phyloP scores from a whole-genome alignment of 2,888 invertebrate species.

The Conops quadrifasciatus region DNA sequence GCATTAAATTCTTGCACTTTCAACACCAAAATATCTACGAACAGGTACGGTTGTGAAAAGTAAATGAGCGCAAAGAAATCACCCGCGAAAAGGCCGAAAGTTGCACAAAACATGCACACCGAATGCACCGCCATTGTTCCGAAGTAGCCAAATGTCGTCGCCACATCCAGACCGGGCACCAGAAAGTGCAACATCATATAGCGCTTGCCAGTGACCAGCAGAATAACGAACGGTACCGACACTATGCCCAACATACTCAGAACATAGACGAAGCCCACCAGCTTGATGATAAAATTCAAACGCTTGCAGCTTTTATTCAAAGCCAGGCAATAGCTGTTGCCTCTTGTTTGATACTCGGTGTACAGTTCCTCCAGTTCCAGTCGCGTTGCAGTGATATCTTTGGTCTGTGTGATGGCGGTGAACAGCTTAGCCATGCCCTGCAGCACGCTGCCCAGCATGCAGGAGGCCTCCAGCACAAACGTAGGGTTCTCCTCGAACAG shows the following conservation, averaged over 20 bases:
- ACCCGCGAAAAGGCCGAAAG: constrained; percentile 42
- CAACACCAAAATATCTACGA: constrained; percentile 40
- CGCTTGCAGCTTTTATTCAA: constrained; percentile 35
- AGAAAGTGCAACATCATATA: constrained; percentile 41
- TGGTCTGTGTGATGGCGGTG: constrained; percentile 16
- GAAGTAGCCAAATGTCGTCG: constrained; percentile 39
- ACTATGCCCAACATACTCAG: constrained; percentile 10
- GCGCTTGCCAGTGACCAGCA: constrained; percentile 27
- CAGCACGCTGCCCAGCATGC: constrained; percentile 30
- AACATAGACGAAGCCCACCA: constrained; percentile 31
- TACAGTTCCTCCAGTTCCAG: constrained; percentile 35
- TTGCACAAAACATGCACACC: constrained; percentile 39
- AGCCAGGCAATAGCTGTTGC: constrained; percentile 27
- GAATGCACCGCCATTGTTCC: constrained; percentile 39
- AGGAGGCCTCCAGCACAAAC: constrained; percentile 38
- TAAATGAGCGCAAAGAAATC: constrained; percentile 41
- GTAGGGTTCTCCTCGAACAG: constrained; percentile 37
- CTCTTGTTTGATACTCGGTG: constrained; percentile 34
- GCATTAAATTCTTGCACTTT: constrained; percentile 40
- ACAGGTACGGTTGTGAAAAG: constrained; percentile 37
- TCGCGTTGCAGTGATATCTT: not conserved
- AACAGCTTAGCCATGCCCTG: constrained; percentile 40
- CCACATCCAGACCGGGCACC: constrained; percentile 41
- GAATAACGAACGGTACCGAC: constrained; percentile 33
- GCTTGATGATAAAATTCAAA: constrained; percentile 26